phyloP scores from a whole-genome alignment of 1,140 invertebrate genomes.

The Nymphalis io region DNA sequence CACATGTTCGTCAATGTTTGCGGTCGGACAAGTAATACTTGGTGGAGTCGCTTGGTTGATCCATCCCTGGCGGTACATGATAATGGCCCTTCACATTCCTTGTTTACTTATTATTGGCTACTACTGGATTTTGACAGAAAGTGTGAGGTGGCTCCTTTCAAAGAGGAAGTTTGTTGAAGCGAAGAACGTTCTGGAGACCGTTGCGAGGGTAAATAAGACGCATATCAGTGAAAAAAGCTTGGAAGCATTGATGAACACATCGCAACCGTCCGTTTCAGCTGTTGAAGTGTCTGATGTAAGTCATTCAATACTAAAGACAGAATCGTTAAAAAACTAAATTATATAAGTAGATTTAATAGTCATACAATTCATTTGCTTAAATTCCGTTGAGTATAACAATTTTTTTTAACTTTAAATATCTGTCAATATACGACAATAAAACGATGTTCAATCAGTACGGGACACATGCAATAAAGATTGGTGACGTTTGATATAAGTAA shows the following conservation, averaged over 20 bases:
- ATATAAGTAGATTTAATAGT: background rate
- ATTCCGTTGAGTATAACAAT: background rate
- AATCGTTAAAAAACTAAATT: background rate
- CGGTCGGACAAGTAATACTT: conserved; percentile 86
- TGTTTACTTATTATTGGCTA: conserved; percentile 84
- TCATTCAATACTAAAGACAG: too few relatives aligned
- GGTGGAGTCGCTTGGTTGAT: conserved; percentile 85
- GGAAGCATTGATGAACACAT: conserved; percentile 60
- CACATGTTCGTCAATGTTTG: conserved; percentile 85
- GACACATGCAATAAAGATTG: too few relatives aligned
- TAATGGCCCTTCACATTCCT: conserved; percentile 85
- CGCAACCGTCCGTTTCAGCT: conserved; percentile 21
- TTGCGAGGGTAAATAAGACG: conserved; percentile 85
- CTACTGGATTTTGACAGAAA: conserved; percentile 84
- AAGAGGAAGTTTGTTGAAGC: conserved; percentile 85
- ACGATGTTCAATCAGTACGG: too few relatives aligned
- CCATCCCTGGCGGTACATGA: conserved; percentile 86
- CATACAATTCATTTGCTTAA: background rate
- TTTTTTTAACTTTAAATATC: too few relatives aligned
- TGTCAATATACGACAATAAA: too few relatives aligned
- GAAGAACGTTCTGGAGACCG: conserved; percentile 81
- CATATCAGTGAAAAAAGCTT: conserved; percentile 82
- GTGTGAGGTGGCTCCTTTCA: conserved; percentile 87
- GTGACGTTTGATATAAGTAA: too few relatives aligned
- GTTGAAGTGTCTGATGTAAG: background rate